Evolutionary conservation across 2,797 vertebrate genomes (phyloP).

Genomic region (Galagoides demidoff): DNA sequence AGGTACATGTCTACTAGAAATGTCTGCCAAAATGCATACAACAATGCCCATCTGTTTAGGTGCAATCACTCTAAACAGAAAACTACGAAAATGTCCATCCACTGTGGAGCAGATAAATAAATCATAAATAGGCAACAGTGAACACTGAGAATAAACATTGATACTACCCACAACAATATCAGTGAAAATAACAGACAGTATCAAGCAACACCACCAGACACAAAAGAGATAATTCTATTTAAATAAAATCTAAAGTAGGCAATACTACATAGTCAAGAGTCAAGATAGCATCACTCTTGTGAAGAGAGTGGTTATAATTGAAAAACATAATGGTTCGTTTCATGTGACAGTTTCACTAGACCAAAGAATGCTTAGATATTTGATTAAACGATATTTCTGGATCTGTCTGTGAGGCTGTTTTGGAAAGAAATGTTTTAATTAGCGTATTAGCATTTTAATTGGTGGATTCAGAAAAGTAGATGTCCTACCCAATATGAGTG

Average conservation of each 20-base stretch:
- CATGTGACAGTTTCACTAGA: background rate
- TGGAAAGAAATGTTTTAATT: background rate
- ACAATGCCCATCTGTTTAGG: background rate
- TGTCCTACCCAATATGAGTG: background rate
- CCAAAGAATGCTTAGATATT: background rate
- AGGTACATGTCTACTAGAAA: background rate
- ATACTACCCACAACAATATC: background rate
- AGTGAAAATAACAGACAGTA: background rate
- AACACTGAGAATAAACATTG: background rate
- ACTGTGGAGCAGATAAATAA: background rate
- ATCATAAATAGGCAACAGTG: background rate
- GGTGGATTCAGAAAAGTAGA: background rate
- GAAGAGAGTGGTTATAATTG: background rate
- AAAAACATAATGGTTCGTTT: background rate
- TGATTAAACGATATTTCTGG: background rate
- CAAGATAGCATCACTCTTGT: background rate
- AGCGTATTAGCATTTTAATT: background rate
- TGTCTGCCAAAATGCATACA: background rate
- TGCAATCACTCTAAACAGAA: background rate
- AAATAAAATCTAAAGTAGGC: background rate
- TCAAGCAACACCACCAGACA: background rate
- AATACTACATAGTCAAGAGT: background rate
- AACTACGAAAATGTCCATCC: background rate
- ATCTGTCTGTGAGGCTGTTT: background rate
- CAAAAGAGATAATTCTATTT: background rate